These are phyloP conservation scores for Acanthococcus lagerstroemiae DNA, from an alignment of 2,888 invertebrate genomes.

Conservation along the genomic window DNA sequence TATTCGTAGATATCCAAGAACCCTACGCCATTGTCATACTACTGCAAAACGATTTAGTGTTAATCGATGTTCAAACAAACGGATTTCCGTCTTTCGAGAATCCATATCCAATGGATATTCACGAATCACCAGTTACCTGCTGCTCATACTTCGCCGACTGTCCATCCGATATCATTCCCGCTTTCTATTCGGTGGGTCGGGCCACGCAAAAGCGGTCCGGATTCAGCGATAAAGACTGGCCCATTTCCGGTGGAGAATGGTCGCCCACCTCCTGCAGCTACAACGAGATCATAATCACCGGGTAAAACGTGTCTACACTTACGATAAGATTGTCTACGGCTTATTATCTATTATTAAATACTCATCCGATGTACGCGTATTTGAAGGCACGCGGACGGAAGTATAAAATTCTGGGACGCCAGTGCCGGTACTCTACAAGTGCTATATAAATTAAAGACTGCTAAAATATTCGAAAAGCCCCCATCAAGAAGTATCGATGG, in stretches of 20 bases:
- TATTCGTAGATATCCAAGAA: constrained; percentile 78
- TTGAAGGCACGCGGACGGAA: constrained; percentile 92
- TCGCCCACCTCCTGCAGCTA: constrained; percentile 91
- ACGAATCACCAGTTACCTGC: constrained; percentile 96
- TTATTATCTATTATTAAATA: not conserved
- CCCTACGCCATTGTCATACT: constrained; percentile 96
- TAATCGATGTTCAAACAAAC: constrained; percentile 87
- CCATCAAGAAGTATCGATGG: constrained; percentile 53
- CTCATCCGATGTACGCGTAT: not conserved
- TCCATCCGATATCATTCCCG: constrained; percentile 94
- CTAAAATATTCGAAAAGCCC: constrained; percentile 76
- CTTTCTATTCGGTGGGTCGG: constrained; percentile 89
- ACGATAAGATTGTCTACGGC: not conserved
- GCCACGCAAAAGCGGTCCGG: constrained; percentile 60
- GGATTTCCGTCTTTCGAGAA: constrained; percentile 99
- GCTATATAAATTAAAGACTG: constrained; percentile 94
- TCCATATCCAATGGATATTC: constrained; percentile 99
- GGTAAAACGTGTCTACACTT: constrained; percentile 50
- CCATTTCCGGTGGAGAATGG: constrained; percentile 93
- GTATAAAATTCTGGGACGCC: constrained; percentile 98
- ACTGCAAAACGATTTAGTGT: constrained; percentile 93
- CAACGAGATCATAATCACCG: constrained; percentile 96
- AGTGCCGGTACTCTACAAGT: constrained; percentile 92
- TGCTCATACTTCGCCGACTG: constrained; percentile 96
- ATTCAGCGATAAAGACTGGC: constrained; percentile 91